Evolutionary conservation across 2,113 vertebrate species (phyloP), one percentile per base, ranked within the genome.

Genomic region (Oxyruncus cristatus): DNA sequence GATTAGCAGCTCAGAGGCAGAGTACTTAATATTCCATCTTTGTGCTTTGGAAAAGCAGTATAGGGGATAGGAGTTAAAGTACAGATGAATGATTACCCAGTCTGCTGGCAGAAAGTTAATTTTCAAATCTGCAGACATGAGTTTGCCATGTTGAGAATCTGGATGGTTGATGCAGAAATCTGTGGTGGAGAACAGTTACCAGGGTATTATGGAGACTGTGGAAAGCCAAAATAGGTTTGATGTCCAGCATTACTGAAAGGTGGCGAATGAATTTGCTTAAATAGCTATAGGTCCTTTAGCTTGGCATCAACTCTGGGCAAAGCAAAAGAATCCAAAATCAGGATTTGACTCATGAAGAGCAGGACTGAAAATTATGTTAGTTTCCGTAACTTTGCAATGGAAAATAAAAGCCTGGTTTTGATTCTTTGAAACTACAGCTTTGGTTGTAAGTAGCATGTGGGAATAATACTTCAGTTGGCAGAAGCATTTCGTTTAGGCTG

Each of bases 181-280:
- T 0, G 0, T 50, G 27, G 16, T 33, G 87, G n/a, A 11, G n/a
- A 3, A 24, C 2, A 3, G 11, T 85, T 37, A 65, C 22, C 32
- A 37, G 35, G 77, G 30, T 30, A 17, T 11, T 39, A 3, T 9
- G 11, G 49, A 53, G 35, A 37, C 4, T 14, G 8, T 6, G 46
- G 46, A 39, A 73, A 44, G 20, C 1, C 1, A 28, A 41, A 75
- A 10, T 8, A 14, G 8, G 10, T 27, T 37, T 82, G 71, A 11
- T 59, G 17, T 30, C 30, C 11, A 49, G 55, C 19, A 8, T 0
- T 39, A 18, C 11, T 15, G 28, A 59, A 53, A 58, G 61, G 16
- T n/a, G 23, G 27, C 22, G 35, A 18, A 14, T 26, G 11, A 56
- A 15, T 42, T 67, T 49, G 10, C 12, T 46, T 28, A 10, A 59